Base-by-base conservation (phyloP, 2,113 vertebrate species). In the Sturnus vulgaris region DNA sequence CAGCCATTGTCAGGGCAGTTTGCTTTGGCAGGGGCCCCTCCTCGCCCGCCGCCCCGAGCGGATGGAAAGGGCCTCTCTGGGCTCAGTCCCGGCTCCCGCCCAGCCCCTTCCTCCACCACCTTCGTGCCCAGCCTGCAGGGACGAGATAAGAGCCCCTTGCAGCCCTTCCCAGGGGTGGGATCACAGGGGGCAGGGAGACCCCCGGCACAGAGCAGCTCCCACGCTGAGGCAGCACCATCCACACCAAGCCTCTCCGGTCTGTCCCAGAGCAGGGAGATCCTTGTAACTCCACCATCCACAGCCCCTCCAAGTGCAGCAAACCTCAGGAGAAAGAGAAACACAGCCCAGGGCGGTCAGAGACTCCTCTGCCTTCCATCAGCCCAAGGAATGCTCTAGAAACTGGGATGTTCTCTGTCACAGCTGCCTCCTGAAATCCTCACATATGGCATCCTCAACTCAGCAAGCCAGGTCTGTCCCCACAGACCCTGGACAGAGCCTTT, bases 11-110 rank as follows among this genome's bases (percentile, higher is more conserved):
- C 83, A n/a, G 80, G 37, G 69, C 84, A 27, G 96, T 94, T 96
- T 94, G 84, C 90, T 96, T 95, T 96, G 95, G 95, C 95, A 95
- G 57, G 40, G 4, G 63, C 82, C 56, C 30, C 63, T 66, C 56
- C 0, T 2, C 47, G 12, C 80, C 55, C 9, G 3, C 61, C 1
- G 8, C 42, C 47, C 56, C 5, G 1, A 46, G 88, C 52, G 16
- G 88, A 93, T 91, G 92, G n/a, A 83, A 78, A 12, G 77, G 52
- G 69, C 70, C 24, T 6, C 2, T 6, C 92, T 2, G 73, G 19
- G 56, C 60, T 65, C 22, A 0, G 53, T 76, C 64, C 55, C 33
- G 5, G 78, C 64, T 47, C 75, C 70, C 0, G 20, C 89, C 83
- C 12, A 0, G 83, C 73, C 47, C 49, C 92, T 96, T 96, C 95